Evolutionary conservation across 2,113 vertebrate species (phyloP), one percentile per base, ranked within the genome.

Genomic region (Hippolais icterina): DNA sequence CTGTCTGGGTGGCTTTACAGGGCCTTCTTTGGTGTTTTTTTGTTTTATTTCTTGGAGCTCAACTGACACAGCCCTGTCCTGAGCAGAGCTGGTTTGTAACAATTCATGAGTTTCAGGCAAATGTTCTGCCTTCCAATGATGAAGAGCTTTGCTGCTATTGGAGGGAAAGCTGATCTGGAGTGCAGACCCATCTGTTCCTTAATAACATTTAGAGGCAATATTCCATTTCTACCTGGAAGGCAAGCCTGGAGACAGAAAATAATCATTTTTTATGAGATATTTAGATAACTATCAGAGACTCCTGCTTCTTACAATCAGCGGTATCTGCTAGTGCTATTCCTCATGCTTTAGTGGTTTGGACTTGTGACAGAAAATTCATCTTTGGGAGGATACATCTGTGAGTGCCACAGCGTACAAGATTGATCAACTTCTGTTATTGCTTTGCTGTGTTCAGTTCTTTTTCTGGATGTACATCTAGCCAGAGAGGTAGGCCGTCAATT

Each of bases 171-270:
- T 74, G 91, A 70, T 84, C 63, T 80, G 83, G 47, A 94, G 72
- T 63, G 68, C 75, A 89, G 71, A 52, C 81, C 93, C 96, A 96
- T 96, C 93, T 96, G 96, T 74, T 96, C 87, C 84, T 89, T 89
- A 92, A 94, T 89, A 93, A 94, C 79, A 35, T 92, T 90, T 82
- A 94, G 90, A 94, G 46, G 71, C 90, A 93, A 87, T 95, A 86
- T 94, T 96, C 92, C 72, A 69, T 91, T 93, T 90, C 89, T 96
- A 90, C 94, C 95, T 96, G 89, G 68, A 93, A 96, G 82, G 88
- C 87, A 95, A 96, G 84, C 65, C 82, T 84, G 79, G 57, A 89
- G 76, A 96, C 78, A 89, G 88, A 94, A 89, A 95, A 96, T 82
- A 83, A 93, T 95, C 11, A 74, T 90, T 94, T 96, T 81, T 81